Base-by-base conservation (phyloP, 2,888 invertebrate genomes). In the Ophonus ardosiacus region DNA sequence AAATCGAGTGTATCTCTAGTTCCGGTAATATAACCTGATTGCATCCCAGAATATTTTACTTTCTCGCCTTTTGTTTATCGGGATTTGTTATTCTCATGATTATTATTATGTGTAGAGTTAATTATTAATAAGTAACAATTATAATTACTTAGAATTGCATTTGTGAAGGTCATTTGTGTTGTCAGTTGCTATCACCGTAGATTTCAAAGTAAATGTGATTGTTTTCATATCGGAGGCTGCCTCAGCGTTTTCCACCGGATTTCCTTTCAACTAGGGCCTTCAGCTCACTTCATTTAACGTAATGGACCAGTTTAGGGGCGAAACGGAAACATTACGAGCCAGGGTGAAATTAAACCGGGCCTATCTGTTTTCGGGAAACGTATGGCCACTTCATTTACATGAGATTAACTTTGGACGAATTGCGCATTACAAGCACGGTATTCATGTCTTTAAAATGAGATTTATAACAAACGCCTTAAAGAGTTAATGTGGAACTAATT, bases 161-260 rank as follows among this genome's bases (percentile, higher is more conserved):
- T 13, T 80, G 80, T 40, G 61, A 63, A 80, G 63, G 80, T 63
- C 63, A 63, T 38, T n/a, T 15, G 63, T 18, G 71, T 74, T 74
- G 71, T 40, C 43, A 74, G 31, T 38, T n/a, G 38, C 38, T 63
- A 68, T 68, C 18, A 74, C 2, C 43, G 71, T 8, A 40, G 40
- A 63, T 80, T 80, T 81, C 68, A 68, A 82, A 82, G 82, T 82
- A 82, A 80, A 80, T 63, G 61, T 80, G 80, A 80, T 80, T 80
- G 80, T 80, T 80, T 80, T 63, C 43, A 80, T 63, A 80, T 80
- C 80, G 43, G 80, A n/a, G 82, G 24, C 57, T 82, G 71, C 56
- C 17, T 68, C 65, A 68, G 68, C 82, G 40, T 81, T 81, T 81
- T 65, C 68, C 81, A 65, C 65, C 51, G 65, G 65, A 81, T 81